A percentile compares a stretch with the other conserved stretches of the same genome.
Conservation (phyloP, 2,797 vertebrate species). For the Anguilla obscura region DNA sequence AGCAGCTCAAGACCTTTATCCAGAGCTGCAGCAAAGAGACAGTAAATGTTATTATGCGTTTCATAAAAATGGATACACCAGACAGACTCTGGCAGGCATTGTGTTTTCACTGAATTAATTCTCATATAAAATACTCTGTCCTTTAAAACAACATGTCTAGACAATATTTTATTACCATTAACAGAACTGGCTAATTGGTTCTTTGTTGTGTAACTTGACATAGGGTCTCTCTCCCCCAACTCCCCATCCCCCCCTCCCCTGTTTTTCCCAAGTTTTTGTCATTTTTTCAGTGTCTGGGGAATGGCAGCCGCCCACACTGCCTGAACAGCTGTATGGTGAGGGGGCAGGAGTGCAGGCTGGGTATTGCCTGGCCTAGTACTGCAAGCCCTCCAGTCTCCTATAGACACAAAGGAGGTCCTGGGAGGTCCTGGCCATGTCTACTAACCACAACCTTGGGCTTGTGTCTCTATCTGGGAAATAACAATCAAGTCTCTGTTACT, state of each 20-base stretch:
- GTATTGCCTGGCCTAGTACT: neutral
- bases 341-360: conserved; percentile 28
- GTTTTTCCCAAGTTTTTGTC: conserved; percentile 72
- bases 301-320: conserved; percentile 60
- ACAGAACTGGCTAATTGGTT: conserved; percentile 71
- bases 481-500: neutral
- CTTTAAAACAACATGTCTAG: conserved; percentile 71
- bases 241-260: conserved; percentile 37
- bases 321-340: conserved; percentile 4
- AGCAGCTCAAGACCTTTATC: conserved; percentile 63
- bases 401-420: conserved; percentile 18
- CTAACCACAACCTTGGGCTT: conserved; percentile 27
- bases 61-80: conserved; percentile 69
- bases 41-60: conserved; percentile 62
- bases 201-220: conserved; percentile 68
- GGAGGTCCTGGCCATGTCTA: conserved; percentile 10
- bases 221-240: conserved; percentile 51
- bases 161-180: conserved; percentile 75
- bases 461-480: conserved; percentile 10
- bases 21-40: conserved; percentile 67
- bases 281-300: conserved; percentile 68
- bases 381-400: conserved; percentile 21
- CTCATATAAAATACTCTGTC: conserved; percentile 66
- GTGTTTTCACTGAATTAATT: conserved; percentile 58
- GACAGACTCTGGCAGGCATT: conserved; percentile 56